phyloP scores from a whole-genome alignment of 2,113 vertebrate genomes.

The Nycticorax nycticorax region DNA sequence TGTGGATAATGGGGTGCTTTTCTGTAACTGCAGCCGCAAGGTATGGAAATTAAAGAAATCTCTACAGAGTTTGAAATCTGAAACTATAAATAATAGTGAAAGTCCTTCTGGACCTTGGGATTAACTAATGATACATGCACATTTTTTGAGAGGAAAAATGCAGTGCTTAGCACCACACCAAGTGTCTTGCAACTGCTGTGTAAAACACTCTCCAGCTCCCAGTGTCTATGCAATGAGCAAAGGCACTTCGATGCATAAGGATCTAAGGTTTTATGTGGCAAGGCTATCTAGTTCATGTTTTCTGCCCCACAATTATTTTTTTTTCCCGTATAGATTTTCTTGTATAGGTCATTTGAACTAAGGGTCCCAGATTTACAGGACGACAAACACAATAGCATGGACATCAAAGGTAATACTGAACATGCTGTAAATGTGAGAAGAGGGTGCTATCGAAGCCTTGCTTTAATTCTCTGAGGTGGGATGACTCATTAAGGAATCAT shows the following conservation, averaged over 20 bases:
- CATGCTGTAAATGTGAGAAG: background rate
- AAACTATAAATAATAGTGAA: background rate
- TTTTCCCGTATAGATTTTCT: background rate
- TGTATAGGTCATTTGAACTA: background rate
- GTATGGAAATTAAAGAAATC: background rate
- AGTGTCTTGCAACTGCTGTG: background rate
- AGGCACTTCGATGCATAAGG: background rate
- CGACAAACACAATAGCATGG: background rate
- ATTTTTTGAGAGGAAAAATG: background rate
- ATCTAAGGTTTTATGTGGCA: background rate
- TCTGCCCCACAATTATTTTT: background rate
- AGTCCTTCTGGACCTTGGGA: background rate
- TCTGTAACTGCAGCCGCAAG: background rate
- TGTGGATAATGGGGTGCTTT: background rate
- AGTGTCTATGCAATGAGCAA: fast-evolving
- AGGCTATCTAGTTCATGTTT: background rate
- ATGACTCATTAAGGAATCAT: background rate
- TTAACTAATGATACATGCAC: background rate
- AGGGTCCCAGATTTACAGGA: background rate
- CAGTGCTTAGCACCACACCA: background rate
- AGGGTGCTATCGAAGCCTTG: background rate
- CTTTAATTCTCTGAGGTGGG: background rate
- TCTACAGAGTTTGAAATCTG: background rate
- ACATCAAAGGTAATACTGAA: background rate
- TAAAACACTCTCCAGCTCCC: background rate